These are phyloP conservation scores for Glyphotaelius pellucidus DNA, from an alignment of 2,888 invertebrate genomes.

Conservation along the genomic window DNA sequence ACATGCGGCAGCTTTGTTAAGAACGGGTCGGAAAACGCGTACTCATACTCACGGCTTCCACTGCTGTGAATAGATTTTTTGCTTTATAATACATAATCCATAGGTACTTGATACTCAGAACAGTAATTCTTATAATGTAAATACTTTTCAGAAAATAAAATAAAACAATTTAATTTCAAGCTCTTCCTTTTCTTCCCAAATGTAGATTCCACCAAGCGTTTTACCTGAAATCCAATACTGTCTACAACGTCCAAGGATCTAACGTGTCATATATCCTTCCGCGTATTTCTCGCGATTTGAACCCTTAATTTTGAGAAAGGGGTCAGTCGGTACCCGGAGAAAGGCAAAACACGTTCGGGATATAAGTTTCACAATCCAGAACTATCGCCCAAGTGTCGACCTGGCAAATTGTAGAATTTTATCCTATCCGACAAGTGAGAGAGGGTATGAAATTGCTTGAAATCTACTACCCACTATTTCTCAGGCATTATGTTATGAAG, in stretches of 20 bases:
- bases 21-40: too few relatives aligned
- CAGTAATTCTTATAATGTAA: too few relatives aligned
- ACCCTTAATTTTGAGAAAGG: conserved; percentile 25
- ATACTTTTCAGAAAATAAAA: neutral
- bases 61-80: too few relatives aligned
- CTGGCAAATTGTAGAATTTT: neutral
- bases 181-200: neutral
- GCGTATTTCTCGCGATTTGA: neutral
- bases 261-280: conserved; percentile 1
- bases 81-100: too few relatives aligned
- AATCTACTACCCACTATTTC: neutral
- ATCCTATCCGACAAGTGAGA: neutral
- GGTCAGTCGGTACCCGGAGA: conserved; percentile 13
- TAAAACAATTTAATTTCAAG: neutral
- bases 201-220: neutral
- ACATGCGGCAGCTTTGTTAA: too few relatives aligned
- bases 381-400: neutral
- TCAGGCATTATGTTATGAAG: neutral
- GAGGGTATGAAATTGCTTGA: neutral
- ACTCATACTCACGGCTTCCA: too few relatives aligned
- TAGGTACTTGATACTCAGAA: too few relatives aligned
- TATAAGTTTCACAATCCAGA: conserved; percentile 39
- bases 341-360: conserved; percentile 39
- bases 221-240: neutral
- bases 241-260: neutral